phyloP scores from a whole-genome alignment of 2,113 vertebrate species.

The Grammomys dolichurus region DNA sequence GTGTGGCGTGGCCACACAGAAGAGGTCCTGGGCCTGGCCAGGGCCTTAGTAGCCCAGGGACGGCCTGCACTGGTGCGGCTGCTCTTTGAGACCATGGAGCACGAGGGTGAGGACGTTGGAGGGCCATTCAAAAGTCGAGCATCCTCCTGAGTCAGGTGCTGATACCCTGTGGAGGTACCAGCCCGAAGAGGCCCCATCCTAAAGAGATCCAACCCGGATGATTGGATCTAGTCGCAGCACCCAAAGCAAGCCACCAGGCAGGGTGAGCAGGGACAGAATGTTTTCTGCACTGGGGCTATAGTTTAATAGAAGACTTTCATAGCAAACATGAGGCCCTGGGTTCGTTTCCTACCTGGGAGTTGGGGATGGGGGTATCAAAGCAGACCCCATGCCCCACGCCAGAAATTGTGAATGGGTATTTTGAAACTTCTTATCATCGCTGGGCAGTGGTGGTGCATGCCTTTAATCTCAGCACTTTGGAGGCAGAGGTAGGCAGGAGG shows the following conservation, averaged over 20 bases:
- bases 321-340: not conserved
- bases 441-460: too few species aligned
- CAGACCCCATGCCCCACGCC: not conserved
- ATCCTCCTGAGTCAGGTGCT: fast-evolving
- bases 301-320: not conserved
- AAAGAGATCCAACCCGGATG: not conserved
- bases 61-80: constrained; percentile 86
- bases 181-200: not conserved
- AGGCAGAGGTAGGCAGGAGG: too few species aligned
- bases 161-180: not conserved
- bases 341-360: not conserved
- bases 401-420: not conserved
- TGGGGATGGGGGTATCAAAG: not conserved
- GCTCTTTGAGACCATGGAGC: constrained; percentile 85
- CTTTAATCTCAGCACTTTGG: too few species aligned
- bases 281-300: not conserved
- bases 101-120: not conserved
- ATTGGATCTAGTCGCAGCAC: not conserved
- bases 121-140: fast-evolving
- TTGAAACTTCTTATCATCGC: too few species aligned
- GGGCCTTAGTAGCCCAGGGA: constrained; percentile 84
- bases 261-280: not conserved
- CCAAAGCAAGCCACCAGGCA: not conserved
- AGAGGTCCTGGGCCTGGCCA: constrained; percentile 88
- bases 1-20: constrained; percentile 85